A percentile compares a stretch with the other conserved stretches of the same genome.
phyloP scores from a whole-genome alignment of 2,113 vertebrate species.

The Haplochromis vanheusdeni region DNA sequence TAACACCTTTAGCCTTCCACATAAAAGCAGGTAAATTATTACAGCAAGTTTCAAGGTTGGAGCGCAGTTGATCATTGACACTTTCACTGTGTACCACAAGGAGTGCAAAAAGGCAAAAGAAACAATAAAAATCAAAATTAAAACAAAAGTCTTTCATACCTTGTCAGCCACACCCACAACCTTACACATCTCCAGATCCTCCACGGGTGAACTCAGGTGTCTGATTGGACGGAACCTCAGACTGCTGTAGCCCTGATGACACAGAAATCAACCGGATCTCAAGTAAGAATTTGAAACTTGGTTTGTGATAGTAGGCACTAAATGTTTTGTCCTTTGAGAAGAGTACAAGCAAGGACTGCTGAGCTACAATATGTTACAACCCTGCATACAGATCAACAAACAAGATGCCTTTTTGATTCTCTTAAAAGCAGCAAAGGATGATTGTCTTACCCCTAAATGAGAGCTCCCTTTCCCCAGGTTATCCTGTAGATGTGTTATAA shows the following conservation, averaged over 20 bases:
- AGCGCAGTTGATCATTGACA: neutral
- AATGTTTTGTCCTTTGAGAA: neutral
- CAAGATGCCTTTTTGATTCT: neutral
- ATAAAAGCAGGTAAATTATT: neutral
- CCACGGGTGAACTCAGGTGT: slow-evolving; percentile 88
- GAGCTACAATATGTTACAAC: neutral
- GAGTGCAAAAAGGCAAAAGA: neutral
- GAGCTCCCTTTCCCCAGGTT: slow-evolving; percentile 68
- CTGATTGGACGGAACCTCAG: slow-evolving; percentile 91
- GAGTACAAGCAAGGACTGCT: neutral
- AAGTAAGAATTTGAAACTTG: neutral
- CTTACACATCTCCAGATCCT: slow-evolving; percentile 86
- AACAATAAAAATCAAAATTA: neutral
- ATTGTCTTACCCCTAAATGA: slow-evolving; percentile 69
- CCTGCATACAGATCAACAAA: rapidly evolving
- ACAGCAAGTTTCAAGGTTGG: neutral
- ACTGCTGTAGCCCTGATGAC: slow-evolving; percentile 90
- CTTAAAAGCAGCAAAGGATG: neutral
- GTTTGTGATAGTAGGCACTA: neutral
- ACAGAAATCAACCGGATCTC: neutral
- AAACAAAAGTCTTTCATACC: slow-evolving; percentile 62
- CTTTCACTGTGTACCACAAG: neutral
- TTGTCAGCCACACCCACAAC: slow-evolving; percentile 90
- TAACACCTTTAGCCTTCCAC: neutral
- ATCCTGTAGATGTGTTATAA: slow-evolving; percentile 90